Conservation (phyloP, 2,888 invertebrate species). For the Macrosoma leucophasiata region DNA sequence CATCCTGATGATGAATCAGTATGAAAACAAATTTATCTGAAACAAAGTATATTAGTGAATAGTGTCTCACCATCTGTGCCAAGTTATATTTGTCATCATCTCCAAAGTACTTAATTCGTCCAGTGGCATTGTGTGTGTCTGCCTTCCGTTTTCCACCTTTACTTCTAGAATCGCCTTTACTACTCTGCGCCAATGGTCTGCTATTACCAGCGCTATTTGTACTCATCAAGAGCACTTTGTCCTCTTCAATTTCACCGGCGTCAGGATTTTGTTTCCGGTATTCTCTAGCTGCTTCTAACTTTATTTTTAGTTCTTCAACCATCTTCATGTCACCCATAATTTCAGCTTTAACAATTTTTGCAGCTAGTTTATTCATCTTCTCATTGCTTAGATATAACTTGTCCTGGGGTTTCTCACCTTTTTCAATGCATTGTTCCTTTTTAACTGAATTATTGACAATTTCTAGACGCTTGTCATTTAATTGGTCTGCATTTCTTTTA, state of each 20-base stretch:
- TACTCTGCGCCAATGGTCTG: constrained; percentile 75
- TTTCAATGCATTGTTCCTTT: no score
- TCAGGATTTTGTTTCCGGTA: constrained; percentile 60
- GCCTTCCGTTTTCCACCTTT: constrained; percentile 72
- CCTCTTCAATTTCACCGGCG: constrained; percentile 50
- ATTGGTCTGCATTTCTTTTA: no score
- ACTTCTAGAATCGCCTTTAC: constrained; percentile 56
- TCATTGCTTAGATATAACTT: constrained; percentile 81
- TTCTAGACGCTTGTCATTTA: no score
- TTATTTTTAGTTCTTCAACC: constrained; percentile 81
- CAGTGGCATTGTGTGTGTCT: constrained; percentile 83
- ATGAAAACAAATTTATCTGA: no score
- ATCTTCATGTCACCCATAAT: constrained; percentile 87
- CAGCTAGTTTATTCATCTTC: constrained; percentile 93
- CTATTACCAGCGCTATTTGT: constrained; percentile 81
- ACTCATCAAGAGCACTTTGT: constrained; percentile 79
- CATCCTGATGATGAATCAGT: no score
- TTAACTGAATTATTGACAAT: no score
- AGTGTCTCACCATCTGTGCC: constrained; percentile 83
- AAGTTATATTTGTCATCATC: constrained; percentile 93
- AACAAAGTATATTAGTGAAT: no score
- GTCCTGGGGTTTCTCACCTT: no score
- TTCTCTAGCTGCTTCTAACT: constrained; percentile 82
- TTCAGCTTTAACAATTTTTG: constrained; percentile 95
- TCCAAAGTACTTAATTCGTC: constrained; percentile 88